These are phyloP conservation scores for Erythrolamprus reginae DNA, from an alignment of 2,113 vertebrate species.

Conservation along the genomic window DNA sequence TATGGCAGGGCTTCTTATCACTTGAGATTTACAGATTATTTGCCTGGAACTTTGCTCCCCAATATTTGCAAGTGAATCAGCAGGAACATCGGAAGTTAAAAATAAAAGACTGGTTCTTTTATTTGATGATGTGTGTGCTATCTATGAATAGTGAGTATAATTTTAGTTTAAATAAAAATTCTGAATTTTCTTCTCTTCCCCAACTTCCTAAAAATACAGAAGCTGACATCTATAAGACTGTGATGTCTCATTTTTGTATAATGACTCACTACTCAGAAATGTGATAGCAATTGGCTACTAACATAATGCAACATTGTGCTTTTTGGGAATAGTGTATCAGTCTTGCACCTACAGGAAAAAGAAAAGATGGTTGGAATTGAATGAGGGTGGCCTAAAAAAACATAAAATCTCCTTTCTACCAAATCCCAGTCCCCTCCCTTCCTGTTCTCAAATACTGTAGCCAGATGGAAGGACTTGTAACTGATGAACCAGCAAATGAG, in stretches of 20 bases:
- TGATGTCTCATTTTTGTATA: background rate
- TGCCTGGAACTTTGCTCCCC: slow-evolving; percentile 4
- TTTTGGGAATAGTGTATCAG: background rate
- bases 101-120: background rate
- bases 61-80: background rate
- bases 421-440: background rate
- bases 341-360: background rate
- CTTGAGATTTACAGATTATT: background rate
- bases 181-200: background rate
- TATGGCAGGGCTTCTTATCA: background rate
- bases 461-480: slow-evolving; percentile 4
- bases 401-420: background rate
- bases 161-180: background rate
- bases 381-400: background rate
- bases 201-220: background rate
- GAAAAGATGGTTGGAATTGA: background rate
- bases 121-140: background rate
- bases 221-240: background rate
- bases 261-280: accelerated
- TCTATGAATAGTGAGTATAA: background rate
- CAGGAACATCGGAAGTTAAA: background rate
- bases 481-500: slow-evolving; percentile 11
- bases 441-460: background rate
- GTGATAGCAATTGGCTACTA: background rate
- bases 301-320: background rate